Base-by-base conservation (phyloP, 1,140 invertebrate species). In the Drosophila eugracilis region DNA sequence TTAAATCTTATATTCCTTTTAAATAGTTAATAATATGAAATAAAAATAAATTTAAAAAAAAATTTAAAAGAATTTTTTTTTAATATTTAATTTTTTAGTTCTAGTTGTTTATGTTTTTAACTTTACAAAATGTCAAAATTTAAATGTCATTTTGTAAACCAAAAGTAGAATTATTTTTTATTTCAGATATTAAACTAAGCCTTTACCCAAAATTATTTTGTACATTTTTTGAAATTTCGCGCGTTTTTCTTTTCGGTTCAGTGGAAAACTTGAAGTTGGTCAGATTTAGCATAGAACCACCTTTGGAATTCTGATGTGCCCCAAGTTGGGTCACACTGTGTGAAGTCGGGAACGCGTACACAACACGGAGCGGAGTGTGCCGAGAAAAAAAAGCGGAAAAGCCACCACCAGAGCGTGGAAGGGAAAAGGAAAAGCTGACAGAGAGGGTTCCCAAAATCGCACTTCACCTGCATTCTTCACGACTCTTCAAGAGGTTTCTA, bases 321-420 rank as follows among this genome's bases (percentile, higher is more conserved):
- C 14, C 44, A 17, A 28, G 14, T 4, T 47, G 44, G 44, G 44
- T 47, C 44, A 47, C 44, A 47, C 44, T 47, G 44, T 47, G 44
- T 2, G 44, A 47, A 28, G 15, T 47, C 44, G 44, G 44, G 44
- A 47, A 47, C 44, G 44, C 44, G 44, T 47, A 47, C 44, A 47
- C 55, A 55, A 58, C 55, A 58, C 49, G 21, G 21, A 58, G 54
- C 54, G 54, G 47, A 58, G 55, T 55, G 53, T 9, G 55, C 55
- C 48, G 21, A 55, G 49, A 34, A 26, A 50, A 47, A 47, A 50
- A 55, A 58, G 55, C 55, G 55, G 55, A 58, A 55, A 58, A 58
- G 55, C 49, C 53, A 58, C 54, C 55, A 58, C 55, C 30, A 50
- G 49, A 55, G 54, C 14, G 49, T 57, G 54, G 19, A 50, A 32